These are phyloP conservation scores for Didymodactylos carnosus DNA, from an alignment of 2,888 invertebrate genomes.

Conservation along the genomic window DNA sequence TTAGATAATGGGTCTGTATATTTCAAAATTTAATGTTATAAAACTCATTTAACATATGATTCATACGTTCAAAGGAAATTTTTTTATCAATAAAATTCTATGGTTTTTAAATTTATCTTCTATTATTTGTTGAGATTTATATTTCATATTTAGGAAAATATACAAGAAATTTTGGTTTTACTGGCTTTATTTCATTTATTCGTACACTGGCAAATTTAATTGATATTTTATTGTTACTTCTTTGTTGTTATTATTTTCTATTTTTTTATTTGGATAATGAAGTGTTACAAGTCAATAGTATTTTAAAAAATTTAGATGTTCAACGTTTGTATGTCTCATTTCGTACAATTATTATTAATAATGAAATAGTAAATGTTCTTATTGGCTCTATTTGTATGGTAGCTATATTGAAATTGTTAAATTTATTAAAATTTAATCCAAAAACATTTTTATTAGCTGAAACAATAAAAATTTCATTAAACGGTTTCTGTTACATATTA, in stretches of 20 bases:
- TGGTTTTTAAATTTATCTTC: too few species aligned
- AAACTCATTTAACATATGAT: too few species aligned
- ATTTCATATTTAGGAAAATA: background rate
- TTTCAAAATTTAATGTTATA: too few species aligned
- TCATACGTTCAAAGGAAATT: too few species aligned
- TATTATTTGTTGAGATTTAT: too few species aligned
- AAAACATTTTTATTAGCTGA: background rate
- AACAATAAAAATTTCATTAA: background rate
- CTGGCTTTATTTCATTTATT: background rate
- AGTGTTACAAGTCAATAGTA: background rate
- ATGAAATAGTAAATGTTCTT: background rate
- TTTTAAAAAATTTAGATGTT: background rate
- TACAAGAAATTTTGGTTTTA: background rate
- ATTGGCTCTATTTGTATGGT: background rate
- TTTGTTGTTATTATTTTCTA: slow-evolving; percentile 1
- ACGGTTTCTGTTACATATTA: background rate
- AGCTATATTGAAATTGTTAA: background rate
- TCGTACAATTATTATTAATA: background rate
- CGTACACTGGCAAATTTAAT: background rate
- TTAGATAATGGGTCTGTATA: too few species aligned
- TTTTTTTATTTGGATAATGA: background rate
- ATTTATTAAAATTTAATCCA: background rate
- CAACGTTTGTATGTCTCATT: background rate
- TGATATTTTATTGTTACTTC: background rate
- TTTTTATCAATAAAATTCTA: too few species aligned